Conservation (phyloP, 2,113 vertebrate genomes). For the Actenoides lindsayi region DNA sequence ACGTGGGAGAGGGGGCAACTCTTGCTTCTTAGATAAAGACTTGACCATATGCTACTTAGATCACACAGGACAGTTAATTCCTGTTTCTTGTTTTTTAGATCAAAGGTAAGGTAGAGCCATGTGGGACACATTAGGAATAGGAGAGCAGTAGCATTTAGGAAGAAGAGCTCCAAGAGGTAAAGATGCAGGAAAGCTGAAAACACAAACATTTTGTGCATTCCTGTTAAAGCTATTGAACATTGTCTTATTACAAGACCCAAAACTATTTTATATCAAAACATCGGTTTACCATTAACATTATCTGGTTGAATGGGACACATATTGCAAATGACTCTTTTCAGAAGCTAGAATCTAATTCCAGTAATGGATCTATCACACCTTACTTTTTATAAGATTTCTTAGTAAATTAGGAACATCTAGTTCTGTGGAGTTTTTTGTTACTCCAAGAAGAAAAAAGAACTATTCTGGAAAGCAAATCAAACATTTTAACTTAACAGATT, state of each 20-base stretch:
- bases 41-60: background rate
- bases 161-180: background rate
- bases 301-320: background rate
- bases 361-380: background rate
- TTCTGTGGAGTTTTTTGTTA: background rate
- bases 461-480: background rate
- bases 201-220: background rate
- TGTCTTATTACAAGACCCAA: background rate
- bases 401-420: background rate
- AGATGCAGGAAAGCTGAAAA: background rate
- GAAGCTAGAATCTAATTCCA: background rate
- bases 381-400: background rate
- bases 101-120: background rate
- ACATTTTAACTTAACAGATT: background rate
- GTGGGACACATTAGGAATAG: background rate
- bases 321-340: background rate
- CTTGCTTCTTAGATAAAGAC: background rate
- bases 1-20: fast-evolving
- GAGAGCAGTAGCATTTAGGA: background rate
- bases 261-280: background rate
- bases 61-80: background rate
- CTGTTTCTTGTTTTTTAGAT: background rate
- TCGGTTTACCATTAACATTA: background rate
- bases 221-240: background rate
- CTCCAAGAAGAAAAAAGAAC: background rate